Conservation (phyloP, 2,113 vertebrate genomes). For the Gulo gulo region DNA sequence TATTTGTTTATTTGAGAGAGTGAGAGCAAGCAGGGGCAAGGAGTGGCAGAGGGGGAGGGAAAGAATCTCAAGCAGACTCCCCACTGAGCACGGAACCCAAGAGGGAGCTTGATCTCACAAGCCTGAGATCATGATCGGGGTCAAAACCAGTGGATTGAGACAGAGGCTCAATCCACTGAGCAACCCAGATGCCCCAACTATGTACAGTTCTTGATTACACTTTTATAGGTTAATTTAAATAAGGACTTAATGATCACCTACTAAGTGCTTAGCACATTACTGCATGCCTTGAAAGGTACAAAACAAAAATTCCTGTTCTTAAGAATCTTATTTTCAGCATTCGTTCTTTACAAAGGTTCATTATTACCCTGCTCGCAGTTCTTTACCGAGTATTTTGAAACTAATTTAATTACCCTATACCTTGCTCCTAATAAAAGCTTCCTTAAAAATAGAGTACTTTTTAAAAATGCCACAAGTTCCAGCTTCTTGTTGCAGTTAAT, state of each 20-base stretch:
- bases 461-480: background rate
- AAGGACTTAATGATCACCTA: background rate
- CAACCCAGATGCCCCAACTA: background rate
- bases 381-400: conserved; percentile 56
- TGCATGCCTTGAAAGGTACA: background rate
- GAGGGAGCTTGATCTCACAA: background rate
- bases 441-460: conserved; percentile 45
- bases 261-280: background rate
- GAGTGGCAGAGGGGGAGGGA: background rate
- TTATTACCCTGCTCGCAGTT: conserved; percentile 44
- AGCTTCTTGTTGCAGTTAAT: conserved; percentile 49
- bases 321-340: conserved; percentile 12
- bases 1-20: background rate
- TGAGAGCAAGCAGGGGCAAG: background rate
- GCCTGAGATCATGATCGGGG: background rate
- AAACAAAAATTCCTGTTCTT: background rate
- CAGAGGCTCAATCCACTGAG: background rate
- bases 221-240: conserved; percentile 4
- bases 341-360: conserved; percentile 61
- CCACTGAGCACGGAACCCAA: background rate
- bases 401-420: conserved; percentile 58
- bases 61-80: background rate
- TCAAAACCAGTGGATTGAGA: background rate
- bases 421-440: conserved; percentile 34
- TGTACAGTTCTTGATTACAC: background rate